phyloP scores from a whole-genome alignment of 2,888 invertebrate genomes.

The Ormyrus rosae region DNA sequence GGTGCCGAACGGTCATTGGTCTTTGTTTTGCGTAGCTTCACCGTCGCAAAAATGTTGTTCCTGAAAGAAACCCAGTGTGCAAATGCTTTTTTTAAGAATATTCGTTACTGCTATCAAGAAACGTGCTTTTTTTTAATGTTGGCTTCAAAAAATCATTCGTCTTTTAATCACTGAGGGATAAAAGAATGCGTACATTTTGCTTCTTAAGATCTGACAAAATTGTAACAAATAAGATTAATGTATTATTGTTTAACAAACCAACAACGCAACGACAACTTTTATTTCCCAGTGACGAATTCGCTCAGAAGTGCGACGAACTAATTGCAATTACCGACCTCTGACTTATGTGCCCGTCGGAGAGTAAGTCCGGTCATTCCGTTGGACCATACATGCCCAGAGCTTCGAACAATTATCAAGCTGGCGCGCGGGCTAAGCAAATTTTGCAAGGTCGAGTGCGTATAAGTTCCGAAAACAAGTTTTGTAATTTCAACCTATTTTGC shows the following conservation, averaged over 20 bases:
- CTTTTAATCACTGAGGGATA: conserved; percentile 10
- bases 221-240: too few species aligned
- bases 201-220: too few species aligned
- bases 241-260: too few species aligned
- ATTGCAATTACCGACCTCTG: conserved; percentile 22
- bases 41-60: conserved; percentile 91
- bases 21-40: conserved; percentile 91
- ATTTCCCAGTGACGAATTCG: background rate
- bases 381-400: background rate
- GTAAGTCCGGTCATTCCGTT: background rate
- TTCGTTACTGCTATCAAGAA: conserved; percentile 36
- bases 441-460: conserved; percentile 21
- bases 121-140: conserved; percentile 16
- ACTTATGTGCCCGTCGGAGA: background rate
- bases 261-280: background rate
- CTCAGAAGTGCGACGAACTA: background rate
- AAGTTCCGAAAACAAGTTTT: conserved; percentile 31
- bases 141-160: conserved; percentile 24
- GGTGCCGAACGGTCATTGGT: conserved; percentile 92
- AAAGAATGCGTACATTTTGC: background rate
- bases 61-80: conserved; percentile 76
- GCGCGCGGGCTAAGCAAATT: background rate
- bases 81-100: conserved; percentile 33
- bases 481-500: conserved; percentile 39
- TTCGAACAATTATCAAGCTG: conserved; percentile 37